Evolutionary conservation across 2,888 invertebrate species (phyloP).

Genomic region (Ectemnius cavifrons): DNA sequence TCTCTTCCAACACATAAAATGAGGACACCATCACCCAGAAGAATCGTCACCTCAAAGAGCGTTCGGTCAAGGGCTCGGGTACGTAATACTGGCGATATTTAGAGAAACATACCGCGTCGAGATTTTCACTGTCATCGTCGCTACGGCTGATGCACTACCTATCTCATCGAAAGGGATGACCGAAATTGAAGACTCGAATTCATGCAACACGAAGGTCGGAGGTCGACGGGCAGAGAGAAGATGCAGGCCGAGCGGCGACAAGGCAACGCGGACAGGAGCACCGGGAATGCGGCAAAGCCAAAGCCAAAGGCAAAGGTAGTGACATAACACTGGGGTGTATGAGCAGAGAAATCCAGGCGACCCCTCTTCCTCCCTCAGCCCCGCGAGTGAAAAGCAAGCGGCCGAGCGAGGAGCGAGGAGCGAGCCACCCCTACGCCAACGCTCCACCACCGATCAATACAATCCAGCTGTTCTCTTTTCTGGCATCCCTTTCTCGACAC

Average conservation of each 20-base stretch:
- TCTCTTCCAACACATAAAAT: no score
- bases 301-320: conserved; percentile 51
- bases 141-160: conserved; percentile 18
- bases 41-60: no score
- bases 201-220: conserved; percentile 11
- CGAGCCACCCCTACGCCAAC: conserved; percentile 67
- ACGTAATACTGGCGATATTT: no score
- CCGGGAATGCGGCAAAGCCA: conserved; percentile 54
- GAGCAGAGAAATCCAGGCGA: conserved; percentile 44
- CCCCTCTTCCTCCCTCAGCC: conserved; percentile 49
- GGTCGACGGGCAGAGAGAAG: neutral
- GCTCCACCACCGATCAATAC: conserved; percentile 72
- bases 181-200: conserved; percentile 1
- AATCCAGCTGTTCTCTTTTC: conserved; percentile 75
- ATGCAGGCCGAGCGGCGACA: neutral
- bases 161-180: no score
- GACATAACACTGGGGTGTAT: conserved; percentile 69
- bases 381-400: conserved; percentile 61
- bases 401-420: conserved; percentile 36
- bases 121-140: conserved; percentile 73
- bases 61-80: no score
- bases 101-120: conserved; percentile 67
- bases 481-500: conserved; percentile 65
- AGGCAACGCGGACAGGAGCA: conserved; percentile 14
- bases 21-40: no score